Evolutionary conservation across 1,140 invertebrate genomes (phyloP).

Genomic region (Condylostylus longicornis): DNA sequence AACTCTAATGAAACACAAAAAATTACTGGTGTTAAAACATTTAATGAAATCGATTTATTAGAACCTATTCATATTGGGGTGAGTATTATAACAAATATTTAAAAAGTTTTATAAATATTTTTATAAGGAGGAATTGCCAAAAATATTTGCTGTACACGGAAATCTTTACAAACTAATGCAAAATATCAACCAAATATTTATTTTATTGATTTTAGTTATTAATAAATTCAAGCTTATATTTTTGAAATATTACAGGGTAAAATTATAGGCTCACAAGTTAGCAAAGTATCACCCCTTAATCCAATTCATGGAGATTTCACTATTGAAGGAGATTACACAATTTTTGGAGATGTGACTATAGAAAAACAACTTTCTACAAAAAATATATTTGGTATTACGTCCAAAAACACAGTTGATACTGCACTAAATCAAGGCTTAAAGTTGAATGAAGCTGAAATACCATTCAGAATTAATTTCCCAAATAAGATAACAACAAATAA

Average conservation of each 20-base stretch:
- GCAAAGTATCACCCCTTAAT: conserved; percentile 29
- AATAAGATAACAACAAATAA: conserved; percentile 25
- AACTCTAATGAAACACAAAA: conserved; percentile 24
- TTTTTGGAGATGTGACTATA: conserved; percentile 30
- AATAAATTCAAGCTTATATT: not conserved
- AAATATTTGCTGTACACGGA: not conserved
- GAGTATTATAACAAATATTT: not conserved
- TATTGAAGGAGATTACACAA: conserved; percentile 28
- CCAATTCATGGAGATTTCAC: conserved; percentile 21
- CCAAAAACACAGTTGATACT: conserved; percentile 9
- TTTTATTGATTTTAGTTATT: not conserved
- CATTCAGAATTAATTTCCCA: conserved; percentile 28
- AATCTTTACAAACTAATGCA: too few species aligned
- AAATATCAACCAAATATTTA: too few species aligned
- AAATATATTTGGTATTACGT: conserved; percentile 19
- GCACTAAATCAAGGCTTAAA: conserved; percentile 11
- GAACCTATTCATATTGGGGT: conserved; percentile 29
- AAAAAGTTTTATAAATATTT: too few species aligned
- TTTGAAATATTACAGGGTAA: conserved; percentile 13
- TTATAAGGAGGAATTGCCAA: too few species aligned
- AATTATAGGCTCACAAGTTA: conserved; percentile 25
- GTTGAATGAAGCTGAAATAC: conserved; percentile 12
- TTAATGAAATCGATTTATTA: conserved; percentile 28
- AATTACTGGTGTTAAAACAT: conserved; percentile 28
- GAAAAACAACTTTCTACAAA: conserved; percentile 16